Evolutionary conservation across 2,797 vertebrate species (phyloP).

Genomic region (Onychomys torridus): DNA sequence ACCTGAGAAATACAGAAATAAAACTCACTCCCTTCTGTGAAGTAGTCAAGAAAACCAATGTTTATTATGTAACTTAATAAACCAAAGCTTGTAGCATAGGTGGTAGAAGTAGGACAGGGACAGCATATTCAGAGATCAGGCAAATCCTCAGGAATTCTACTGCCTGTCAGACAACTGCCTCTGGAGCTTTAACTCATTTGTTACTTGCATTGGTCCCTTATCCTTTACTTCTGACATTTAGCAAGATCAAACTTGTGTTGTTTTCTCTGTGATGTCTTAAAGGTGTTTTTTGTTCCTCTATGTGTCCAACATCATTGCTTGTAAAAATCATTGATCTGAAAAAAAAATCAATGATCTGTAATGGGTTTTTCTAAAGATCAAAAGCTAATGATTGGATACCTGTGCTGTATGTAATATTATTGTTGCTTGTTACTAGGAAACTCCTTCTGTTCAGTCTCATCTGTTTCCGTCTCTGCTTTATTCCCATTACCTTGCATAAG

Average conservation of each 20-base stretch:
- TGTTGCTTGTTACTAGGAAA: neutral
- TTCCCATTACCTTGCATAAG: neutral
- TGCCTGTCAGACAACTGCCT: neutral
- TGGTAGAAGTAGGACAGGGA: neutral
- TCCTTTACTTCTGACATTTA: neutral
- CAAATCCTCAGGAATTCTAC: neutral
- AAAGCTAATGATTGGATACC: neutral
- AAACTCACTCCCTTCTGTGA: neutral
- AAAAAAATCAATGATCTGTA: neutral
- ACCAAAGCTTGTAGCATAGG: neutral
- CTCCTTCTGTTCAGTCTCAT: neutral
- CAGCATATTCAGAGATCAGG: neutral
- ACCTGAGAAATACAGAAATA: neutral
- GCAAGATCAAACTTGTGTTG: neutral
- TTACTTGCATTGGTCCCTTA: neutral
- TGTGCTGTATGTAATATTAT: neutral
- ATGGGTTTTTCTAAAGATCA: neutral
- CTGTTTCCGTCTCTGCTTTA: constrained; percentile 1
- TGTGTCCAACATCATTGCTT: neutral
- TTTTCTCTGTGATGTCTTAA: neutral
- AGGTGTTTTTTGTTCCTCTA: neutral
- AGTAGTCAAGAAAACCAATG: neutral
- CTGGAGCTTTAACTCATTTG: neutral
- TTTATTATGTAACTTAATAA: neutral
- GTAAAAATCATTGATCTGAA: neutral